Conservation (phyloP, 2,797 vertebrate genomes). For the Thripadectes ignobilis region DNA sequence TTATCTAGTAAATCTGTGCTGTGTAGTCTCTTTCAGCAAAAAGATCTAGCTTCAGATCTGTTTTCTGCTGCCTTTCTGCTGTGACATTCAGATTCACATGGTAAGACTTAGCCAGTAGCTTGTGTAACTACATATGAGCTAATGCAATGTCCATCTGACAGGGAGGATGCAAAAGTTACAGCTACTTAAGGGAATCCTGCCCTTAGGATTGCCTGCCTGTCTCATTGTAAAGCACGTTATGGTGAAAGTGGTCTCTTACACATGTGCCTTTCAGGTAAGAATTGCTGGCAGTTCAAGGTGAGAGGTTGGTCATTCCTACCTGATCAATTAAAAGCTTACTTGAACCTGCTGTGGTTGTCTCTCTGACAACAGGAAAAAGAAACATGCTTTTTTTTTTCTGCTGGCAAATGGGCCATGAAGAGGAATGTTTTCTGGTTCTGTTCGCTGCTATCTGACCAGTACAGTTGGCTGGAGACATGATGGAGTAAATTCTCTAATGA, state of each 20-base stretch:
- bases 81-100: neutral
- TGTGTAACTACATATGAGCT: neutral
- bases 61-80: neutral
- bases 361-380: neutral
- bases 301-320: fast-evolving
- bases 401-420: neutral
- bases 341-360: neutral
- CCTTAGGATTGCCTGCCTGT: neutral
- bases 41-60: neutral
- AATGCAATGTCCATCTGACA: neutral
- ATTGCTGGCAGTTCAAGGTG: neutral
- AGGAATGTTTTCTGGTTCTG: neutral
- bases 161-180: neutral
- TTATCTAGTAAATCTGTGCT: neutral
- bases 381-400: neutral
- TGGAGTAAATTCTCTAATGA: neutral
- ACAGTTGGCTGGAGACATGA: neutral
- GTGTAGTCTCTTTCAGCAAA: neutral
- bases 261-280: neutral
- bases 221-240: neutral
- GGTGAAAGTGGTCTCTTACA: neutral
- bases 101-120: neutral
- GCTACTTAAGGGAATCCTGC: neutral
- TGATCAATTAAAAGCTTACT: neutral
- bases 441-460: neutral